Base-by-base conservation (phyloP, 2,113 vertebrate species). In the Turdus rufiventris region DNA sequence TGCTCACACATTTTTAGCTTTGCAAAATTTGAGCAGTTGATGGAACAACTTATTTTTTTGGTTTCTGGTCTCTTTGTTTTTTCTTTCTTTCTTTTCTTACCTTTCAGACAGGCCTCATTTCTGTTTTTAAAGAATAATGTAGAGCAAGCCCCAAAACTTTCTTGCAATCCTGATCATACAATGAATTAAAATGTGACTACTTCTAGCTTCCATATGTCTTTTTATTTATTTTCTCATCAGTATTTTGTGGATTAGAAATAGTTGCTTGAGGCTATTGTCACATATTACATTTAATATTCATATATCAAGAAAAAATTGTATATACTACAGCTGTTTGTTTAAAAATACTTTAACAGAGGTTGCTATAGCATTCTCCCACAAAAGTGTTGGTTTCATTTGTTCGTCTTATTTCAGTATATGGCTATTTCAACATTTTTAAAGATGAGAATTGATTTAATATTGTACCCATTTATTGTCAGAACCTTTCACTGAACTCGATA, bases 271-370 rank as follows among this genome's bases (percentile, higher is more conserved):
- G 77, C 65, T 88, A 57, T 93, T 94, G 42, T 81, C 54, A 89
- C 26, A 15, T 78, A 82, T 76, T 81, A 45, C 25, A 94, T 76
- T 88, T 95, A 88, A 89, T 88, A 94, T 88, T 62, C 33, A 50
- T 66, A 29, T 53, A 81, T 66, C 40, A 90, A 73, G 65, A 75
- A 91, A 81, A 57, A 70, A 36, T 31, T 53, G 23, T 40, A 68
- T 73, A 36, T 83, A n/a, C 23, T 66, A 29, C 34, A 62, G 16
- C 26, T 89, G 54, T 24, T 21, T 71, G 45, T 79, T 78, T 48
- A 91, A 58, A 89, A 89, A 80, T 61, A 61, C 0, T 17, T 72
- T 58, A 47, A 23, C 20, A 42, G 2, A 25, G 5, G 6, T 57
- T 85, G 11, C 62, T 78, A 36, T 14, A 81, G 15, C 18, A 29